Evolutionary conservation across 2,888 invertebrate genomes (phyloP).

Genomic region (Drosophila demipolita): DNA sequence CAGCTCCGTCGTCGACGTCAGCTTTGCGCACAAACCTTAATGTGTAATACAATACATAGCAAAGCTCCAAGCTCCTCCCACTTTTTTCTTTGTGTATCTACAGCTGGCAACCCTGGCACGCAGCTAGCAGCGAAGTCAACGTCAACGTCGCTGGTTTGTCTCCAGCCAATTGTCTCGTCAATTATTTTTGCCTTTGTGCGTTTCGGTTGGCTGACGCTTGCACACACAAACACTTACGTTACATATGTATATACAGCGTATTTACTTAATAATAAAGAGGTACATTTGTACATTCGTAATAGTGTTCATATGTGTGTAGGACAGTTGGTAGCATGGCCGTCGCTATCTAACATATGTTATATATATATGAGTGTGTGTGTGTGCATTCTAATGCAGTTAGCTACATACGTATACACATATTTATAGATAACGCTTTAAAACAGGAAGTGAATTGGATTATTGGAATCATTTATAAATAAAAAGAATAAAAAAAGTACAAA

Average conservation of each 20-base stretch:
- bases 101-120: conserved; percentile 37
- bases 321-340: background rate
- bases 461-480: background rate
- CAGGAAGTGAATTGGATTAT: background rate
- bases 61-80: conserved; percentile 68
- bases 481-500: background rate
- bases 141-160: conserved; percentile 60
- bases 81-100: background rate
- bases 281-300: background rate
- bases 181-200: conserved; percentile 67
- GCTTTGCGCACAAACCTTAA: conserved; percentile 42
- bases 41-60: conserved; percentile 52
- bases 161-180: conserved; percentile 79
- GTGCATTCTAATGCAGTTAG: background rate
- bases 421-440: background rate
- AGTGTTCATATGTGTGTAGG: background rate
- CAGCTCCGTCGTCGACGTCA: conserved; percentile 1
- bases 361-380: background rate
- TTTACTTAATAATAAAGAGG: background rate
- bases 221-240: background rate
- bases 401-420: background rate
- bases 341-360: background rate
- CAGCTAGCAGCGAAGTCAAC: conserved; percentile 26
- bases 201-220: conserved; percentile 63
- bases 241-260: background rate